Percentiles rank a stretch among this genome's conserved stretches.
These are phyloP conservation scores for Perca flavescens DNA, from an alignment of 2,113 vertebrate species.

Conservation along the genomic window DNA sequence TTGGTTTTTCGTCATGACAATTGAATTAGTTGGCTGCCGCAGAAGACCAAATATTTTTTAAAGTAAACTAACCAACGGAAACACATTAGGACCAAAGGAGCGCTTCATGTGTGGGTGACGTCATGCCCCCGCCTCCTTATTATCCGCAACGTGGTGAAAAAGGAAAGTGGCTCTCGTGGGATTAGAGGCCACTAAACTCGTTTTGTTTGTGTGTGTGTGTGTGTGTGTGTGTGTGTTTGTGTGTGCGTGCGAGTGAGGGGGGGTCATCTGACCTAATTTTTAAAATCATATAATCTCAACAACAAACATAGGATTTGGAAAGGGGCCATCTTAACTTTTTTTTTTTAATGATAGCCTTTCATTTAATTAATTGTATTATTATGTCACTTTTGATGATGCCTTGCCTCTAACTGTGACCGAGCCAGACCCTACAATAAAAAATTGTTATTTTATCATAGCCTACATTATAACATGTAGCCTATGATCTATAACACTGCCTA, in stretches of 20 bases:
- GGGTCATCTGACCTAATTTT: slow-evolving; percentile 76
- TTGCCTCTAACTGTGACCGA: not conserved
- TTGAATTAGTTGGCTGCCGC: not conserved
- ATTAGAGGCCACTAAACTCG: slow-evolving; percentile 61
- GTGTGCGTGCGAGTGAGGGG: not conserved
- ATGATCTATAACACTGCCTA: no score
- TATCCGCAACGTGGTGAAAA: slow-evolving; percentile 65
- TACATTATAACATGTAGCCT: not conserved
- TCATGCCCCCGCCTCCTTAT: slow-evolving; percentile 51
- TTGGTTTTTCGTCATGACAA: not conserved
- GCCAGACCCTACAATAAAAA: not conserved
- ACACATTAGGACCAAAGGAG: not conserved
- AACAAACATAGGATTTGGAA: slow-evolving; percentile 59
- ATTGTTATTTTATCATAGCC: not conserved
- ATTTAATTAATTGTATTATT: not conserved
- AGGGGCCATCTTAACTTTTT: not conserved
- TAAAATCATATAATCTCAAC: slow-evolving; percentile 62
- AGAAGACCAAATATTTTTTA: not conserved
- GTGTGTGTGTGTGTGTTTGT: no score
- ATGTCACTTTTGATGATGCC: not conserved
- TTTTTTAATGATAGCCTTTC: not conserved
- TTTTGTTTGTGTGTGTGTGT: slow-evolving; percentile 51
- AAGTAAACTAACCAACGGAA: not conserved
- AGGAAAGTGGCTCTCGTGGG: slow-evolving; percentile 77
- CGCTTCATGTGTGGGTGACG: slow-evolving; percentile 49